Conservation (phyloP, 2,888 invertebrate species). For the Macaria liturata region DNA sequence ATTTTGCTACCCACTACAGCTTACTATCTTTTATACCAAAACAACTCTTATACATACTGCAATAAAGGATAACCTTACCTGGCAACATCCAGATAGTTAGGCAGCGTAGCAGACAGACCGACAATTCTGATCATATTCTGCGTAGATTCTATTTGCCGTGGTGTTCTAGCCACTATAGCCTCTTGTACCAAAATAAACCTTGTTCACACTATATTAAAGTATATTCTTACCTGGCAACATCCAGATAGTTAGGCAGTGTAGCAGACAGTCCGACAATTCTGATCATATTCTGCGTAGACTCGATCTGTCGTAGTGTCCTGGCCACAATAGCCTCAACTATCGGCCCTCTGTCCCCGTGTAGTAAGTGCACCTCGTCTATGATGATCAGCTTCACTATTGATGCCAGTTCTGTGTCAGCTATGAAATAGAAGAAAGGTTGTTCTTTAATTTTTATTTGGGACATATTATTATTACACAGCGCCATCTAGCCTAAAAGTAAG, state of each 20-base stretch:
- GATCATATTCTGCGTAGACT: conserved; percentile 96
- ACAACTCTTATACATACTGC: too few relatives aligned
- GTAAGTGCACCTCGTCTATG: conserved; percentile 97
- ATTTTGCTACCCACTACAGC: too few relatives aligned
- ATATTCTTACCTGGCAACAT: conserved; percentile 89
- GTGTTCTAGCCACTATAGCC: conserved; percentile 96
- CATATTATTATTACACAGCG: too few relatives aligned
- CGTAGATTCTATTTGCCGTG: conserved; percentile 95
- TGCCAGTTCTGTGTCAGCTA: conserved; percentile 93
- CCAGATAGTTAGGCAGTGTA: conserved; percentile 98
- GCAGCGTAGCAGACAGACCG: conserved; percentile 97
- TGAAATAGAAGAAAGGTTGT: conserved; percentile 17
- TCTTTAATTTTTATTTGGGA: too few relatives aligned
- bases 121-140: conserved; percentile 98
- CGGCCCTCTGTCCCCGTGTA: conserved; percentile 98
- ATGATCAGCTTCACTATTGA: conserved; percentile 96
- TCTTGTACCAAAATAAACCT: conserved; percentile 70
- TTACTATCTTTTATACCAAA: too few relatives aligned
- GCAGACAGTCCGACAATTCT: conserved; percentile 98
- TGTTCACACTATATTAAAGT: conserved; percentile 1
- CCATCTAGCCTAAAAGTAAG: too few relatives aligned
- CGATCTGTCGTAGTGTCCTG: conserved; percentile 95
- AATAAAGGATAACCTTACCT: conserved; percentile 52
- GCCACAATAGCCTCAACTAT: conserved; percentile 99
- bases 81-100: conserved; percentile 98